A percentile compares a stretch with the other conserved stretches of the same genome.
phyloP scores from a whole-genome alignment of 2,888 invertebrate species.

The Drosophila mayaguana region DNA sequence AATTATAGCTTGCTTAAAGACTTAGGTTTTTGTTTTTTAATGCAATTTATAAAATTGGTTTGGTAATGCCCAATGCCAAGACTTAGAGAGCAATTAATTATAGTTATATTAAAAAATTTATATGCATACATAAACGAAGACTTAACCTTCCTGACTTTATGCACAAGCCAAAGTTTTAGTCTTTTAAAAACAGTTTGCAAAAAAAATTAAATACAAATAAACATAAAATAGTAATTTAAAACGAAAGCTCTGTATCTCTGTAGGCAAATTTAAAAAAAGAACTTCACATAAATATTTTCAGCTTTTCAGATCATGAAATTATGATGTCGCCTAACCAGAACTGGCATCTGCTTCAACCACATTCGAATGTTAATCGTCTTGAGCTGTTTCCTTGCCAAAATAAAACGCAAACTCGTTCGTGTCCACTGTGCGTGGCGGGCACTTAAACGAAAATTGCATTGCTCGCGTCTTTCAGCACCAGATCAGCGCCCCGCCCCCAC shows the following conservation, averaged over 20 bases:
- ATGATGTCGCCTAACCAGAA: slow-evolving; percentile 48
- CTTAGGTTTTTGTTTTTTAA: not conserved
- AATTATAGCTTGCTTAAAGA: not conserved
- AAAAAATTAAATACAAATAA: not conserved
- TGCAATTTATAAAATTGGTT: not conserved
- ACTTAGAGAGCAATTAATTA: not conserved
- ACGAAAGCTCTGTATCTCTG: no score
- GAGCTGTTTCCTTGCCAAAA: slow-evolving; percentile 3
- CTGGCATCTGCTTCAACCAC: slow-evolving; percentile 41
- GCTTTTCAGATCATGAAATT: not conserved
- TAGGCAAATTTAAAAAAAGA: not conserved
- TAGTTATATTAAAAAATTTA: not conserved
- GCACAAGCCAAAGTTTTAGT: not conserved
- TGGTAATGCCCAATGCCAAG: not conserved
- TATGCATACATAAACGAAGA: not conserved
- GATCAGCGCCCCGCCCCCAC: not conserved
- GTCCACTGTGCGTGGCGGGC: slow-evolving; percentile 46
- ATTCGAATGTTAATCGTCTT: slow-evolving; percentile 31
- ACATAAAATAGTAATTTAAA: not conserved
- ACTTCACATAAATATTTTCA: no score
- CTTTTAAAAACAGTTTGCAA: slow-evolving; percentile 6
- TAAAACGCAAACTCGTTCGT: slow-evolving; percentile 40
- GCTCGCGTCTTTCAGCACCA: slow-evolving; percentile 22
- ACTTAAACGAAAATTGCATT: slow-evolving; percentile 43
- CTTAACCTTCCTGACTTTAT: not conserved